Evolutionary conservation across 2,797 vertebrate genomes (phyloP), one percentile per base, ranked within the genome.

Genomic region (Gouania willdenowi): DNA sequence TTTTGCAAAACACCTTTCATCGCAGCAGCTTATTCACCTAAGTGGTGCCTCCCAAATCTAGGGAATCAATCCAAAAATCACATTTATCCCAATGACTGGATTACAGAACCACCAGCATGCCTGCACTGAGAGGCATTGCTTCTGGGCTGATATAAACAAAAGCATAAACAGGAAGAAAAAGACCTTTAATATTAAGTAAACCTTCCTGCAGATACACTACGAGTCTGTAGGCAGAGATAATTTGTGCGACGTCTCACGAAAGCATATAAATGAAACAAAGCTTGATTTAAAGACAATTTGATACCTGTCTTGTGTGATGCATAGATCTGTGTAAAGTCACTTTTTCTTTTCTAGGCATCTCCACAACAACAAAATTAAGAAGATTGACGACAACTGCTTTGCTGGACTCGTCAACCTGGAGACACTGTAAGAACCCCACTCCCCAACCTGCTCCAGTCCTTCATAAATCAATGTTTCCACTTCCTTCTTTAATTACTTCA

Each of bases 361-460:
- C 66, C 94, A 98, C 75, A 98, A 98, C 80, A 98, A 98, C 84
- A 93, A 93, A 84, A 97, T 98, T 66, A 92, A 91, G 64, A 88
- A 86, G 31, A 89, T 98, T 30, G 90, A 91, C 55, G 89, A 83
- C 41, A 91, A 89, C 66, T 92, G 93, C 68, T 98, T 98, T 68
- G 81, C 88, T 62, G 94, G 96, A 57, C 87, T 98, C 27, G 88
- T 93, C 55, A 98, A 97, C 77, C 87, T 98, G 57, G 96, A 99
- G 84, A 97, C 94, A 1, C 83, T 99, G 96, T 99, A 81, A 96
- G 96, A 95, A 37, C 28, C 54, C 70, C 72, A 38, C 79, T 80
- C 73, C 57, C 69, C 64, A n/a, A n/a, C 56, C 58, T 68, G 50
- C 68, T 33, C 44, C 66, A 49, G 53, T 71, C 67, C 69, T 62